Percentiles rank a stretch among this genome's conserved stretches.
Evolutionary conservation across 37 sponge, comb jelly and placozoan genomes (phyloP).

Genomic region (Spongilla lacustris): DNA sequence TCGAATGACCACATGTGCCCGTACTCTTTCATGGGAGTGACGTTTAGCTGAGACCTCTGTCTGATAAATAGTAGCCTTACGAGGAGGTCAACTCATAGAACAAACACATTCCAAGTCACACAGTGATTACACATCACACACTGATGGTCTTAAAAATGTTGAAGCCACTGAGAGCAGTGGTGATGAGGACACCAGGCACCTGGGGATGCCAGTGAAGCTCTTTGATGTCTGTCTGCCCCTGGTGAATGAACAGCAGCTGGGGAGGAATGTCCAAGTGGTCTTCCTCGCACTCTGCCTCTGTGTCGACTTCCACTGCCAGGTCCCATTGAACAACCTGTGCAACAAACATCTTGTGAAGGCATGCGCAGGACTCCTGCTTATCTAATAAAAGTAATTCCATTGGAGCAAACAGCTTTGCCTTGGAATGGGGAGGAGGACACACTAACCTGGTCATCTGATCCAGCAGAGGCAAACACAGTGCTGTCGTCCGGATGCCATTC

Average conservation of each 20-base stretch:
- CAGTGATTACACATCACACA: conserved; percentile 60
- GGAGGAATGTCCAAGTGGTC: conserved; percentile 75
- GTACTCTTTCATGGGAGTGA: too few species aligned
- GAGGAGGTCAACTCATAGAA: neutral
- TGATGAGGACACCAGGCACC: conserved; percentile 89
- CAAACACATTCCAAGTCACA: neutral
- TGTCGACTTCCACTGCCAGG: conserved; percentile 89
- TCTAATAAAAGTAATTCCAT: too few species aligned
- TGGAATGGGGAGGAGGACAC: neutral
- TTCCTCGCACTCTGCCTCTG: conserved; percentile 9
- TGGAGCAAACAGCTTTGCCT: too few species aligned
- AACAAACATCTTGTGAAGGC: neutral
- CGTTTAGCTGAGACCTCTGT: too few species aligned
- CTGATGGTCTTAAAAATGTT: conserved; percentile 96
- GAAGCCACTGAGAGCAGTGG: conserved; percentile 91
- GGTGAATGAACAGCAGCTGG: conserved; percentile 96
- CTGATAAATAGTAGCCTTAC: too few species aligned
- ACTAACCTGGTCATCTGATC: conserved; percentile 94
- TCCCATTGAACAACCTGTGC: conserved; percentile 93
- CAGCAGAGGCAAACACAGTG: conserved; percentile 93
- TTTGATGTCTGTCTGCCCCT: conserved; percentile 97
- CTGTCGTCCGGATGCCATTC: conserved; percentile 96
- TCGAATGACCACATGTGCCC: too few species aligned
- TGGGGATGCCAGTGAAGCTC: conserved; percentile 99
- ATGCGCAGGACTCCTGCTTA: too few species aligned